A percentile compares a stretch with the other conserved stretches of the same genome.
Evolutionary conservation across 1,140 invertebrate species (phyloP).

Genomic region (Microplitis demolitor): DNA sequence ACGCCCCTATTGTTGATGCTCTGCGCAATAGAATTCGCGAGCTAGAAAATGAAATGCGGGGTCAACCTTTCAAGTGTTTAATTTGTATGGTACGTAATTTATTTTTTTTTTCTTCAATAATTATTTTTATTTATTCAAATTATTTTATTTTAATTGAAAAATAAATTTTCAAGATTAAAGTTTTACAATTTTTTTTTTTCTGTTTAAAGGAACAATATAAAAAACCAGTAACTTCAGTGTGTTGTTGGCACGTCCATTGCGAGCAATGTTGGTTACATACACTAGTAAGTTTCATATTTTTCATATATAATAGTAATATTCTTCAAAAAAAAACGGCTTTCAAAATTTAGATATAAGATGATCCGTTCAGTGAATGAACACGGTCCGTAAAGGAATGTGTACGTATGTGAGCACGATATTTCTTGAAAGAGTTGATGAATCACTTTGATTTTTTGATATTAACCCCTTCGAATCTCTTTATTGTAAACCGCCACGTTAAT

Average conservation of each 20-base stretch:
- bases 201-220: constrained; percentile 70
- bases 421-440: too few relatives aligned
- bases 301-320: too few relatives aligned
- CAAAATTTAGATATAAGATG: too few relatives aligned
- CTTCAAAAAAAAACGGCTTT: too few relatives aligned
- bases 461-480: too few relatives aligned
- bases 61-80: constrained; percentile 76
- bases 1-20: constrained; percentile 74
- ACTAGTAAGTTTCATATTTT: constrained; percentile 65
- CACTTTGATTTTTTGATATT: too few relatives aligned
- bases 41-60: constrained; percentile 66
- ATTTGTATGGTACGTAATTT: constrained; percentile 79
- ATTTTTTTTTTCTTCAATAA: background rate
- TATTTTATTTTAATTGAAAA: background rate
- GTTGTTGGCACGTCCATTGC: constrained; percentile 96
- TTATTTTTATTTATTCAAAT: too few relatives aligned
- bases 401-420: too few relatives aligned
- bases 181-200: constrained; percentile 14
- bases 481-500: too few relatives aligned
- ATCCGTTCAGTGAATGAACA: too few relatives aligned
- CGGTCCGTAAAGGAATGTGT: too few relatives aligned
- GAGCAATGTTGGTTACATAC: constrained; percentile 93
- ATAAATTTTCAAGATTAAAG: background rate
- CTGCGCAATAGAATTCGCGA: constrained; percentile 73
- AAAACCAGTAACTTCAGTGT: constrained; percentile 91